phyloP scores from a whole-genome alignment of 2,113 vertebrate species.

The Rostratula benghalensis region DNA sequence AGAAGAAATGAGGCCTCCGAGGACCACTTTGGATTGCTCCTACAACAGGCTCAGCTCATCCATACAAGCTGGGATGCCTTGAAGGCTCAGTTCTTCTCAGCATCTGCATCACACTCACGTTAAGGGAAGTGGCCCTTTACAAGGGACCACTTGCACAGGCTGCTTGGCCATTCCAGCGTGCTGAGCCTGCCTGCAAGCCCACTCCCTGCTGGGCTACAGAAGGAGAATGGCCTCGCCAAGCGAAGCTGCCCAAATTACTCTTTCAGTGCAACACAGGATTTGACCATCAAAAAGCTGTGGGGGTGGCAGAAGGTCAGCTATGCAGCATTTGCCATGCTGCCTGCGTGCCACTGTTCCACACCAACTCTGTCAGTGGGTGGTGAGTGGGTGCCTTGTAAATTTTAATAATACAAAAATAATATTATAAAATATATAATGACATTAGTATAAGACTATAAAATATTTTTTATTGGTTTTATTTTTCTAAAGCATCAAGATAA shows the following conservation, averaged over 20 bases:
- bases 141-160: neutral
- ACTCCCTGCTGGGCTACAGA: neutral
- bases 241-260: neutral
- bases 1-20: neutral
- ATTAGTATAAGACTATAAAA: neutral
- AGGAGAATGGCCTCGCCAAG: neutral
- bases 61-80: neutral
- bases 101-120: accelerated
- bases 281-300: neutral
- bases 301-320: neutral
- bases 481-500: neutral
- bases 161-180: accelerated
- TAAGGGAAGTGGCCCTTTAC: neutral
- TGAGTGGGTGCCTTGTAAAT: neutral
- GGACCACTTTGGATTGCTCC: neutral
- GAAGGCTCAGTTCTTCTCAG: neutral
- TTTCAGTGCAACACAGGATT: neutral
- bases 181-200: neutral
- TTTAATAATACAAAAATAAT: neutral
- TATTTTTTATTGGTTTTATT: neutral
- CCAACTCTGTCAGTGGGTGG: accelerated
- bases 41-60: neutral
- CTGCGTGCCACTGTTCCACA: neutral
- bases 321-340: neutral
- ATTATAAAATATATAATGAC: neutral